Evolutionary conservation across 2,888 invertebrate genomes (phyloP), one percentile per base, ranked within the genome.

Genomic region (Autographa gamma): DNA sequence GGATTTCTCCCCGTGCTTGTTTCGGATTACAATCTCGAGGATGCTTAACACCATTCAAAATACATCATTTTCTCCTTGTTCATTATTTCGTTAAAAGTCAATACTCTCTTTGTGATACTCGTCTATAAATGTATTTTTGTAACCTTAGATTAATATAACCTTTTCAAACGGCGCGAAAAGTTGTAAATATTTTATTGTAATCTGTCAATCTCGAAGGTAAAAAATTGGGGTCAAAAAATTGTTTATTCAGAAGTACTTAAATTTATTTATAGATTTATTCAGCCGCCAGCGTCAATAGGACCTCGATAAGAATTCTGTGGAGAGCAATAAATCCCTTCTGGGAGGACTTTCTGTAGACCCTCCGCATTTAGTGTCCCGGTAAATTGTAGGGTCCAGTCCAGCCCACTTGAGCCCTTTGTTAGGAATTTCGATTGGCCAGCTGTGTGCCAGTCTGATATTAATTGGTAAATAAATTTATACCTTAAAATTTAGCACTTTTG

Each of bases 321-420:
- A 48, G n/a, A 48, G 48, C 16, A 56, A 56, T 56, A 56, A 56
- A 56, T 56, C 54, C 19, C 13, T 56, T 11, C 19, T 3, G 54
- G 25, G 19, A 13, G 16, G 19, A 19, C 18, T 54, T 56, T 56
- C 54, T 25, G 19, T 11, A 56, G 54, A 56, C 54, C 54, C 54
- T 56, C 54, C 5, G 54, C 25, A 56, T 56, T 56, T 56, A 25
- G 54, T 56, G 54, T 56, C 54, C 54, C 54, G 54, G 54, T 56
- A 56, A 56, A 56, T 56, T 56, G 54, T 56, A 25, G 54, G 54
- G 54, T 25, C 54, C 54, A 25, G 54, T 25, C 54, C 54, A 25
- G 54, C 54, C 13, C 13, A 25, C 25, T 11, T 25, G 25, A 25
- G 25, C 54, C 54, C 54, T 56, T 56, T 56, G 54, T 56, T 56